Conservation (phyloP, 2,888 invertebrate genomes). For the Dasypolia templi region DNA sequence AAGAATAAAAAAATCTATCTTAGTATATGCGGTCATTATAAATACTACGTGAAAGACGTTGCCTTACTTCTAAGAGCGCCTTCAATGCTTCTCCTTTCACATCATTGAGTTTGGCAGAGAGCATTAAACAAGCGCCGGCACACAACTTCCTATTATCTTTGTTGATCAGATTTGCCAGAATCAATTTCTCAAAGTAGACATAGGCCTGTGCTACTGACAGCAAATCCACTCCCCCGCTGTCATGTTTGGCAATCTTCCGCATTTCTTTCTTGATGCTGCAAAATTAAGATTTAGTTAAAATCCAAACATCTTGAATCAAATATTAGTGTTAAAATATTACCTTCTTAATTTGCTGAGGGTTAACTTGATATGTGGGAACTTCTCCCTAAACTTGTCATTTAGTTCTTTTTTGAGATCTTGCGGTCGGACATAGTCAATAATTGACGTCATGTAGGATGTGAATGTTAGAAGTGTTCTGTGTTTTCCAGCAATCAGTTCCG, state of each 20-base stretch:
- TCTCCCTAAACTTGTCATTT: conserved; percentile 98
- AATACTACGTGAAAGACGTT: neutral
- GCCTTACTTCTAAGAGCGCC: conserved; percentile 95
- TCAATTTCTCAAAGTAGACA: conserved; percentile 99
- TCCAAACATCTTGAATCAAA: neutral
- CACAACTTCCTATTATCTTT: conserved; percentile 98
- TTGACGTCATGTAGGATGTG: conserved; percentile 97
- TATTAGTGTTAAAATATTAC: conserved; percentile 84
- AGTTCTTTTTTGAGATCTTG: conserved; percentile 98
- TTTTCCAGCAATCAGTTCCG: conserved; percentile 96
- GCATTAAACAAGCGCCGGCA: conserved; percentile 97
- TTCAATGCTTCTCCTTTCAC: conserved; percentile 97
- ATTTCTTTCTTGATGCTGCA: conserved; percentile 98
- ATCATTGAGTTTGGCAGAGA: conserved; percentile 99
- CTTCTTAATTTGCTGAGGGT: conserved; percentile 98
- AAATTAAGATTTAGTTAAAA: conserved; percentile 41
- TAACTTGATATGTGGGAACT: conserved; percentile 98
- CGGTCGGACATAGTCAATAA: conserved; percentile 98
- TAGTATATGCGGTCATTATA: neutral
- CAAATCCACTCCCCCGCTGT: conserved; percentile 95
- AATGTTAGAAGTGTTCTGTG: conserved; percentile 96
- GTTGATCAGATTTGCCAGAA: conserved; percentile 97
- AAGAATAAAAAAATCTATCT: conserved; percentile 38
- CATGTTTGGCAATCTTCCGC: conserved; percentile 96
- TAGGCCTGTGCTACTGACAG: conserved; percentile 98